Conservation (phyloP, 2,888 invertebrate species). For the Ochropleura leucogaster region DNA sequence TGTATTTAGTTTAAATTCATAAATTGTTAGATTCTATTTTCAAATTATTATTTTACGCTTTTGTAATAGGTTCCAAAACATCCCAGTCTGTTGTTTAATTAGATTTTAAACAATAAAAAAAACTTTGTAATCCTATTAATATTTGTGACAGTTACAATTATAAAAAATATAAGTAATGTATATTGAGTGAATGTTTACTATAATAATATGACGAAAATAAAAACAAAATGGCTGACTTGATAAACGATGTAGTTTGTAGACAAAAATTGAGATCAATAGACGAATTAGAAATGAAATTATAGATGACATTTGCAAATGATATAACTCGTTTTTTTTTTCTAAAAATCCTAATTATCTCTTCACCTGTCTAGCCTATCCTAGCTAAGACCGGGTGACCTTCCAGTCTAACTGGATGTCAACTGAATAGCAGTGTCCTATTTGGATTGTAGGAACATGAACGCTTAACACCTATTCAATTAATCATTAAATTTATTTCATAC, state of each 20-base stretch:
- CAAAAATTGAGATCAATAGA: conserved; percentile 55
- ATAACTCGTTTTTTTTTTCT: conserved; percentile 11
- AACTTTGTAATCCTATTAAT: conserved; percentile 21
- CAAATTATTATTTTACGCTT: conserved; percentile 12
- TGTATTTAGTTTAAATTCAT: conserved; percentile 33
- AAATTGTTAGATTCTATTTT: background rate
- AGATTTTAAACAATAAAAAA: conserved; percentile 10
- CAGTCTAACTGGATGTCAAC: background rate
- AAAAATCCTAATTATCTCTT: background rate
- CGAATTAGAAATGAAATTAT: conserved; percentile 62
- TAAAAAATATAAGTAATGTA: conserved; percentile 25
- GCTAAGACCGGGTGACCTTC: background rate
- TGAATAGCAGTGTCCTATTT: background rate
- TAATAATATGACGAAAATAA: conserved; percentile 11
- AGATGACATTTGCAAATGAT: conserved; percentile 59
- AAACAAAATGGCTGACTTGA: conserved; percentile 44
- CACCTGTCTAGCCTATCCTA: background rate
- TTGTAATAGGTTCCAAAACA: background rate
- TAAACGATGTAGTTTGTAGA: conserved; percentile 52
- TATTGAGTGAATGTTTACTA: conserved; percentile 44
- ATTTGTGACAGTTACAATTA: conserved; percentile 30
- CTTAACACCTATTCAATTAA: background rate
- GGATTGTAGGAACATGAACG: background rate
- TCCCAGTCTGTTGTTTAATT: conserved; percentile 24
- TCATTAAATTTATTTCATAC: too few species aligned